Evolutionary conservation across 2,797 vertebrate species (phyloP).

Genomic region (Eremophila alpestris): DNA sequence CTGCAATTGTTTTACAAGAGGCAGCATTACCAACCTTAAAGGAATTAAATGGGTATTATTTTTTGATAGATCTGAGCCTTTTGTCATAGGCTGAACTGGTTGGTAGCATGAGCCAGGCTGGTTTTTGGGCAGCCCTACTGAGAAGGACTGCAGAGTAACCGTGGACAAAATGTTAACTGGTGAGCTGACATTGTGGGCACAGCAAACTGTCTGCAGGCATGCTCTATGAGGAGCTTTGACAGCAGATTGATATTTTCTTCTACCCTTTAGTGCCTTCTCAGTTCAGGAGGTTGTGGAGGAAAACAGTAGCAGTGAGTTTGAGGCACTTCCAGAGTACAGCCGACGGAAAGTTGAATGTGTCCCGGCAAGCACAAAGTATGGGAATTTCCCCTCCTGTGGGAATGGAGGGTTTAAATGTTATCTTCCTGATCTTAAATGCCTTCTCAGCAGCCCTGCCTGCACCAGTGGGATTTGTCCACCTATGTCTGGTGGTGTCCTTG

Average conservation of each 20-base stretch:
- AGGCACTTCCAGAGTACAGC: background rate
- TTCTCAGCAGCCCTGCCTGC: background rate
- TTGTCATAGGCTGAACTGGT: background rate
- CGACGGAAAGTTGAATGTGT: background rate
- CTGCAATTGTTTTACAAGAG: background rate
- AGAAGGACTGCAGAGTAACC: fast-evolving
- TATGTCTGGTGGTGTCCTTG: background rate
- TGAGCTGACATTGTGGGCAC: background rate
- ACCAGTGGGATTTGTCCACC: background rate
- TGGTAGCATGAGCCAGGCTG: background rate
- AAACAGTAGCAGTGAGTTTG: background rate
- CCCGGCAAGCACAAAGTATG: background rate
- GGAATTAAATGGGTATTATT: background rate
- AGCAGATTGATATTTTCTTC: background rate
- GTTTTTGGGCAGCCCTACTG: background rate
- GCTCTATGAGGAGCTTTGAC: background rate
- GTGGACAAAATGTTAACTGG: background rate
- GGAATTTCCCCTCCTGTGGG: background rate
- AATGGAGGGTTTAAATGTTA: background rate
- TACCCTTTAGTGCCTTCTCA: background rate
- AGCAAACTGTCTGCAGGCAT: background rate
- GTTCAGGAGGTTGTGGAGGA: background rate
- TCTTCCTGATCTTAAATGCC: background rate
- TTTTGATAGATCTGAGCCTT: background rate
- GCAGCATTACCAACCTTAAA: background rate